Conservation (phyloP, 2,113 vertebrate species). For the Dicentrarchus labrax region DNA sequence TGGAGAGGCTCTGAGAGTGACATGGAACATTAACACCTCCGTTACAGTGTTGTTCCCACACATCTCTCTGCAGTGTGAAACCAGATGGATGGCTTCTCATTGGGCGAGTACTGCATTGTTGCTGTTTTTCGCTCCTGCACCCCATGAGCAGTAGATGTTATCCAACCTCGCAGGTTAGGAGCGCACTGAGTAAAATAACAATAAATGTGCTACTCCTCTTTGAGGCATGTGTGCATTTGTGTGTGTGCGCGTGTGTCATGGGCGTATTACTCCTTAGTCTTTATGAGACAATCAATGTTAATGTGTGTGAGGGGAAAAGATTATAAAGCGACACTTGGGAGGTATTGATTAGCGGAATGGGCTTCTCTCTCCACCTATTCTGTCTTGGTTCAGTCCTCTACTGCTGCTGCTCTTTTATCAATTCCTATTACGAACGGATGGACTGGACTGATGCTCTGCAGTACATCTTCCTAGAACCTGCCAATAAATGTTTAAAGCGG, state of each 20-base stretch:
- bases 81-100: constrained; percentile 72
- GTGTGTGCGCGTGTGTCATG: not conserved
- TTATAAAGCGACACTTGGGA: constrained; percentile 54
- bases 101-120: constrained; percentile 31
- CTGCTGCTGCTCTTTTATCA: constrained; percentile 36
- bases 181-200: constrained; percentile 26
- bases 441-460: constrained; percentile 9
- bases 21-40: constrained; percentile 77
- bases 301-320: constrained; percentile 44
- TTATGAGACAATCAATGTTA: constrained; percentile 52
- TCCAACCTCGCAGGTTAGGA: constrained; percentile 21
- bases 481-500: constrained; percentile 41
- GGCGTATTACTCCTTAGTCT: constrained; percentile 12
- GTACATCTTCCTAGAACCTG: constrained; percentile 32
- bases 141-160: constrained; percentile 31
- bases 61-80: constrained; percentile 72
- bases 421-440: constrained; percentile 1
- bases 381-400: not conserved
- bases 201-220: constrained; percentile 25
- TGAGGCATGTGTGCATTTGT: not conserved
- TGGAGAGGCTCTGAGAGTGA: constrained; percentile 66
- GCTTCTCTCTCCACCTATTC: constrained; percentile 23
- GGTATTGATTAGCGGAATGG: constrained; percentile 59
- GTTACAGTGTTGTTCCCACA: constrained; percentile 69
- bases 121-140: constrained; percentile 21